These are phyloP conservation scores for Dreissena rostriformis DNA, from an alignment of 1,140 invertebrate genomes.

Conservation along the genomic window DNA sequence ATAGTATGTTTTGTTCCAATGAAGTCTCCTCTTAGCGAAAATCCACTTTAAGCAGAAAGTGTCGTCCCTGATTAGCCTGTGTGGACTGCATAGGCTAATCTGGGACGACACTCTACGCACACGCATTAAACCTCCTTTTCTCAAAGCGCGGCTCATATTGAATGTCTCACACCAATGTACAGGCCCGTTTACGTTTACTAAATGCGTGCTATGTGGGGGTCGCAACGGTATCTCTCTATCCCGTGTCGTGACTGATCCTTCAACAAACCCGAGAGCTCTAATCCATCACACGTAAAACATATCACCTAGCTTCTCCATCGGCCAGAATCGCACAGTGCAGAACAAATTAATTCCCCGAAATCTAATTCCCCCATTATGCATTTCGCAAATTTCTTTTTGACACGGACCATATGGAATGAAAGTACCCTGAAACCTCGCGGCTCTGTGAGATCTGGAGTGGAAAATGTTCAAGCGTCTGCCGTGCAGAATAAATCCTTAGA, in stretches of 20 bases:
- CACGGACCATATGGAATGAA: conserved; percentile 48
- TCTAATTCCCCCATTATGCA: conserved; percentile 55
- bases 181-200: neutral
- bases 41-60: no score
- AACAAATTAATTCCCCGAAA: conserved; percentile 53
- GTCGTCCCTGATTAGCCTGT: no score
- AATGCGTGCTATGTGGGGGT: neutral
- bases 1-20: no score
- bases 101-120: no score
- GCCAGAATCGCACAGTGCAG: conserved; percentile 29
- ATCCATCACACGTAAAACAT: neutral
- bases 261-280: neutral
- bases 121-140: no score
- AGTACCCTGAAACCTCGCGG: conserved; percentile 3
- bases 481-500: conserved; percentile 29
- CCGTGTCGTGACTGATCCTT: neutral
- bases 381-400: conserved; percentile 31
- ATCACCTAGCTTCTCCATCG: neutral
- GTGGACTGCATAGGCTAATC: no score
- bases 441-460: conserved; percentile 35
- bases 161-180: neutral
- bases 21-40: no score
- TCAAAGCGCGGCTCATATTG: no score
- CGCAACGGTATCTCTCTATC: neutral
- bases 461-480: conserved; percentile 41